Evolutionary conservation across 2,888 invertebrate species (phyloP).

Genomic region (Penaeus monodon): DNA sequence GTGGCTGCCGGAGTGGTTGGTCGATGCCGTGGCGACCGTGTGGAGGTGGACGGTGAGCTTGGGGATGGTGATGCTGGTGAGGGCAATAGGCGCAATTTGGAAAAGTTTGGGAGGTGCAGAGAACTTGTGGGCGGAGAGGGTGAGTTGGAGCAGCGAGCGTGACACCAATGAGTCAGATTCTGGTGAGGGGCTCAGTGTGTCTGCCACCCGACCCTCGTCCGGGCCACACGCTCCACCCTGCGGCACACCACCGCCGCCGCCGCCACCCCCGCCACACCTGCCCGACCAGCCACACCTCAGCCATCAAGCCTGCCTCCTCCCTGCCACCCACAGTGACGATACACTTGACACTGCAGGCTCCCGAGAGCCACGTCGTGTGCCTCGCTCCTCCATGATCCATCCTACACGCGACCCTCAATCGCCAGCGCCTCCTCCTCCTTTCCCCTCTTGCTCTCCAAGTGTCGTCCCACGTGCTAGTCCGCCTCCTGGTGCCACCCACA

Average conservation of each 20-base stretch:
- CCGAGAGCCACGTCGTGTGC: slow-evolving; percentile 19
- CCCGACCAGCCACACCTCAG: slow-evolving; percentile 25
- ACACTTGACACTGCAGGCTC: slow-evolving; percentile 1
- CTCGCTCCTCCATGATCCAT: slow-evolving; percentile 54
- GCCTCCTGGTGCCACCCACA: too few relatives aligned
- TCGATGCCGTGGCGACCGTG: slow-evolving; percentile 8
- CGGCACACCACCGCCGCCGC: slow-evolving; percentile 40
- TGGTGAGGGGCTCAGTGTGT: slow-evolving; percentile 48
- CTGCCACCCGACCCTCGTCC: slow-evolving; percentile 44
- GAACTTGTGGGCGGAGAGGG: slow-evolving; percentile 9
- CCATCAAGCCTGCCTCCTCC: neutral
- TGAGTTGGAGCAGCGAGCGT: slow-evolving; percentile 22
- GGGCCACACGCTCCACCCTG: slow-evolving; percentile 46
- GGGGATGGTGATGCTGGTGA: slow-evolving; percentile 42
- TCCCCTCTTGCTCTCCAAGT: neutral
- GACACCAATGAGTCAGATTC: slow-evolving; percentile 39
- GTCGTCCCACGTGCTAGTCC: neutral
- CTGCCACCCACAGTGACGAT: slow-evolving; percentile 3
- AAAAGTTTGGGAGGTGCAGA: slow-evolving; percentile 32
- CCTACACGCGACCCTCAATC: slow-evolving; percentile 23
- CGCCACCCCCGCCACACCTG: neutral
- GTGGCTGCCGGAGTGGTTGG: slow-evolving; percentile 29
- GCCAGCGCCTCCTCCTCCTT: slow-evolving; percentile 3
- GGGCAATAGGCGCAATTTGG: slow-evolving; percentile 41
- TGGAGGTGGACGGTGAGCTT: slow-evolving; percentile 31